Conservation (phyloP, 1,140 invertebrate species). For the Tetranychus urticae region DNA sequence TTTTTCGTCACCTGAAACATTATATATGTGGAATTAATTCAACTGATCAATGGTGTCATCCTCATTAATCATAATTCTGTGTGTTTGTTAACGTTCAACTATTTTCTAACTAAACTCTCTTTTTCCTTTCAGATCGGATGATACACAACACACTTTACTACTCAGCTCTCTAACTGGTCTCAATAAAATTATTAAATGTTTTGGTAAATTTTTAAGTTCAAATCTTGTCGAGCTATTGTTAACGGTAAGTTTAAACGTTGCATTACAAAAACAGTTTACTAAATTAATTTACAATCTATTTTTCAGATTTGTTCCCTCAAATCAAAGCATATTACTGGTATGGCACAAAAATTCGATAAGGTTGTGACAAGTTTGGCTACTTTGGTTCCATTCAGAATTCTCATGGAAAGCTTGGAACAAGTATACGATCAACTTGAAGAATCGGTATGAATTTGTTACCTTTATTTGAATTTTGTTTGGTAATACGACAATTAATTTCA, state of each 20-base stretch:
- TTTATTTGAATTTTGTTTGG: neutral
- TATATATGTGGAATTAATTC: neutral
- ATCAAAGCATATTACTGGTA: neutral
- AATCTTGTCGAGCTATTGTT: neutral
- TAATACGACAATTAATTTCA: neutral
- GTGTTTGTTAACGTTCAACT: too few relatives aligned
- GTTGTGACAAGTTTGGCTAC: neutral
- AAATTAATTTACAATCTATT: neutral
- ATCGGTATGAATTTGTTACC: too few relatives aligned
- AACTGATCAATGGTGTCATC: neutral
- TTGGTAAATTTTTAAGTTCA: conserved; percentile 4
- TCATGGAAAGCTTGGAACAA: neutral
- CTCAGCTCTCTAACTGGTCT: neutral
- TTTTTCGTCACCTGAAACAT: conserved; percentile 6
- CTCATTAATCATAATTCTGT: neutral
- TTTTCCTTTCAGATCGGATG: neutral
- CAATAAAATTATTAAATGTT: neutral
- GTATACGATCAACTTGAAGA: neutral
- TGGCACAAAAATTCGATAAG: neutral
- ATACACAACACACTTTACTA: neutral
- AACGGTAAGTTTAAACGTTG: neutral
- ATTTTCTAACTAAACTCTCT: neutral
- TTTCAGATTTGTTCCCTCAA: neutral
- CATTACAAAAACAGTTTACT: neutral
- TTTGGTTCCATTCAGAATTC: neutral